Percentiles rank a stretch among this genome's conserved stretches.
phyloP scores from a whole-genome alignment of 2,113 vertebrate species.

The Diadophis punctatus region DNA sequence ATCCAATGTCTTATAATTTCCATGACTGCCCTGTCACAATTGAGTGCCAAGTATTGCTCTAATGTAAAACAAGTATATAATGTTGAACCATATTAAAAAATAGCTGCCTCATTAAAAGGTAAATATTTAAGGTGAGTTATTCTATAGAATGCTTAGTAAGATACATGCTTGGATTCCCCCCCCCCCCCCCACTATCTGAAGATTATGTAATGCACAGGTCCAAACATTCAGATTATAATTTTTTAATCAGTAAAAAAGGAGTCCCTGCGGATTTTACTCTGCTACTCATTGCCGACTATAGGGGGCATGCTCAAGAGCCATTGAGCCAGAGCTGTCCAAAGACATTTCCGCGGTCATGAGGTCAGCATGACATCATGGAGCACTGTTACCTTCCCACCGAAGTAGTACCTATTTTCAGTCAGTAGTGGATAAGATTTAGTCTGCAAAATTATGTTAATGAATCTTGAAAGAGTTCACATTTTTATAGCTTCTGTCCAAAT shows the following conservation, averaged over 20 bases:
- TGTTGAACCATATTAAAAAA: not conserved
- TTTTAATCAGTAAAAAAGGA: not conserved
- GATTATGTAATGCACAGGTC: not conserved
- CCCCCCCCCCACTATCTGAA: not conserved
- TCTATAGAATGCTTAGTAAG: not conserved
- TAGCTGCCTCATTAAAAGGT: not conserved
- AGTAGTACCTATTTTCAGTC: not conserved
- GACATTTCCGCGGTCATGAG: not conserved
- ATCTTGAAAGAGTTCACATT: not conserved
- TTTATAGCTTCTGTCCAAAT: not conserved
- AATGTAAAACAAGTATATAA: not conserved
- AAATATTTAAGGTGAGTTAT: not conserved
- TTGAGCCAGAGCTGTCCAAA: not conserved
- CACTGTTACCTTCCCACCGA: not conserved
- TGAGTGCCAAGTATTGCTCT: not conserved
- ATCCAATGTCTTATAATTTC: not conserved
- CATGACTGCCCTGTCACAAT: too few relatives aligned
- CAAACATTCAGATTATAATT: not conserved
- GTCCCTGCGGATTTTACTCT: not conserved
- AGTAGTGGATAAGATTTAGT: not conserved
- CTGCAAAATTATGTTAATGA: not conserved
- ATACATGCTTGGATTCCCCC: too few relatives aligned
- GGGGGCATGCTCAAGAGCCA: not conserved
- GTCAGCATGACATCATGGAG: not conserved
- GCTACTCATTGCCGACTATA: not conserved